Evolutionary conservation across 2,888 invertebrate genomes (phyloP).

Genomic region (Tachina grossa): DNA sequence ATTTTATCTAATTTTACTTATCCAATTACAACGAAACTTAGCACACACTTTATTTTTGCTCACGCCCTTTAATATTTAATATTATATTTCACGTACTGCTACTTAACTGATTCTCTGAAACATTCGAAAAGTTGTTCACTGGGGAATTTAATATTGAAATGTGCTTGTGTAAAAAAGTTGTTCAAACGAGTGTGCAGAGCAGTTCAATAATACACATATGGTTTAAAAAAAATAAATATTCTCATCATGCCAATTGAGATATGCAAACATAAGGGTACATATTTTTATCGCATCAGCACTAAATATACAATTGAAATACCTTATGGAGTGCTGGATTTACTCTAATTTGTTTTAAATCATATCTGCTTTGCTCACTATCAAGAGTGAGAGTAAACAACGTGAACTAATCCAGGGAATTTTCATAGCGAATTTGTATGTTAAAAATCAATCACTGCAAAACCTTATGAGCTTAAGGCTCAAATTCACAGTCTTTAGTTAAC

Average conservation of each 20-base stretch:
- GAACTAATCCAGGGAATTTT: too few relatives aligned
- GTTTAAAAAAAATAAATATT: conserved; percentile 62
- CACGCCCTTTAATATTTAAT: too few relatives aligned
- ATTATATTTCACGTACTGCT: too few relatives aligned
- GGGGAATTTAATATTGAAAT: not conserved
- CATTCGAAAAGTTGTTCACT: not conserved
- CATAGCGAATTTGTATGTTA: too few relatives aligned
- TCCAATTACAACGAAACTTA: too few relatives aligned
- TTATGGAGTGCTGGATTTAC: not conserved
- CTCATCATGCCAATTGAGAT: conserved; percentile 55
- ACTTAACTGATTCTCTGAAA: too few relatives aligned
- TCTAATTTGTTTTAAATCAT: not conserved
- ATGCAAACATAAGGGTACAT: conserved; percentile 35
- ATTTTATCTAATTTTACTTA: too few relatives aligned
- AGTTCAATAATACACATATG: conserved; percentile 71
- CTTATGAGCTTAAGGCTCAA: too few relatives aligned
- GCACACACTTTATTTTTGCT: too few relatives aligned
- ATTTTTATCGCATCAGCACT: not conserved
- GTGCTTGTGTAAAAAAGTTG: not conserved
- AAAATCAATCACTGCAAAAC: too few relatives aligned
- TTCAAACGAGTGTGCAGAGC: conserved; percentile 46
- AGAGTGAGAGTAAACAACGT: too few relatives aligned
- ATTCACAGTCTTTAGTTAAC: too few relatives aligned
- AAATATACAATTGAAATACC: not conserved
- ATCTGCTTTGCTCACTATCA: not conserved